Conservation (phyloP, 2,113 vertebrate genomes). For the Romanogobio albipinnatus region DNA sequence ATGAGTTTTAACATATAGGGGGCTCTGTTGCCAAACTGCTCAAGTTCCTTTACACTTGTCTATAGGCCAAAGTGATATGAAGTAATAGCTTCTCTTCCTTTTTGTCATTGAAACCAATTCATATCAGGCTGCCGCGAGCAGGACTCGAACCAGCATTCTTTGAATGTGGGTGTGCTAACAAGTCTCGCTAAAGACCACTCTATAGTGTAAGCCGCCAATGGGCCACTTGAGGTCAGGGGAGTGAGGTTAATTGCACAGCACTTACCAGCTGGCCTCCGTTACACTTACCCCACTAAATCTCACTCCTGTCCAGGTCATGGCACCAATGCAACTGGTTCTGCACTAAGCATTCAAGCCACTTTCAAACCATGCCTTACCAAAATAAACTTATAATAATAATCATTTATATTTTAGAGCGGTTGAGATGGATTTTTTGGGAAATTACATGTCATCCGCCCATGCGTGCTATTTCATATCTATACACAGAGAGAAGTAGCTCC, state of each 20-base stretch:
- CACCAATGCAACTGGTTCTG: too few relatives aligned
- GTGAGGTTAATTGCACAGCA: background rate
- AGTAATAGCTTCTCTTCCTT: background rate
- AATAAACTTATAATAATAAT: too few relatives aligned
- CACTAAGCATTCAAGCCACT: too few relatives aligned
- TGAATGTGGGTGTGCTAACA: background rate
- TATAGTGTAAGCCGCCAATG: background rate
- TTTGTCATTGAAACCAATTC: background rate
- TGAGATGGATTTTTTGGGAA: too few relatives aligned
- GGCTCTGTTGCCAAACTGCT: background rate
- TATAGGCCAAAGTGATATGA: background rate
- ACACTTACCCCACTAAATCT: background rate
- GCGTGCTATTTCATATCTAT: too few relatives aligned
- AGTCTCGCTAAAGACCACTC: background rate
- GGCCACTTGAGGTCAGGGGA: background rate
- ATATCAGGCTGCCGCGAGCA: background rate
- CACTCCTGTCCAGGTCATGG: too few relatives aligned
- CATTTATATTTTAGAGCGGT: too few relatives aligned
- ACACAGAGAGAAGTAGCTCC: too few relatives aligned
- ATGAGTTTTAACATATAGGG: background rate
- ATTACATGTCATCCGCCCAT: too few relatives aligned
- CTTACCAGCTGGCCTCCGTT: background rate
- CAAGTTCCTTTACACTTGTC: background rate
- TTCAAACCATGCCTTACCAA: too few relatives aligned
- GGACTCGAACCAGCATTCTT: background rate